Evolutionary conservation across 2,113 vertebrate species (phyloP).

Genomic region (Isurus oxyrinchus): DNA sequence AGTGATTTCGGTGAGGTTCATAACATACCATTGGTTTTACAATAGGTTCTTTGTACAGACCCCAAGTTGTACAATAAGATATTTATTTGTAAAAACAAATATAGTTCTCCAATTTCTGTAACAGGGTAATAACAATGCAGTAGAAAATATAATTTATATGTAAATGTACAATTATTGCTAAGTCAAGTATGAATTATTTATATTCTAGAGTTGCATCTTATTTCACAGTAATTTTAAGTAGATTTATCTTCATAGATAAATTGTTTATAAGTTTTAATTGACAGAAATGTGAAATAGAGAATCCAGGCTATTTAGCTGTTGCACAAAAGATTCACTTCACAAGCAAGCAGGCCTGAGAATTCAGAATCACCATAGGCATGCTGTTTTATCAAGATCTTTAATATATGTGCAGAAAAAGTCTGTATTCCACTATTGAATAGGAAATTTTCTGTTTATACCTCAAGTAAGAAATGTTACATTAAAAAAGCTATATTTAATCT

Average conservation of each 20-base stretch:
- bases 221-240: neutral
- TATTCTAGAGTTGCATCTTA: neutral
- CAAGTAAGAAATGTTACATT: neutral
- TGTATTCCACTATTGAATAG: too few relatives aligned
- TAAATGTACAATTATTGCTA: neutral
- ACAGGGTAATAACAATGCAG: neutral
- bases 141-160: neutral
- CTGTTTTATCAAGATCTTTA: too few relatives aligned
- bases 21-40: neutral
- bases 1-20: too few relatives aligned
- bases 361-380: neutral
- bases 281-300: neutral
- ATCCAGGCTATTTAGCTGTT: neutral
- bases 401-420: too few relatives aligned
- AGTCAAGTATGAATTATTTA: neutral
- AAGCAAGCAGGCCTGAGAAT: neutral
- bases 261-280: slow-evolving; percentile 5
- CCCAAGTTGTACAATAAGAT: neutral
- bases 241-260: slow-evolving; percentile 3
- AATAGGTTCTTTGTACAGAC: neutral
- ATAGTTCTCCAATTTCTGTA: neutral
- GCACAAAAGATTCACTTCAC: neutral
- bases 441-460: neutral
- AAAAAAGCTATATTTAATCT: neutral
- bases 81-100: neutral